phyloP scores from a whole-genome alignment of 2,888 invertebrate genomes.

The Napeogenes inachia region DNA sequence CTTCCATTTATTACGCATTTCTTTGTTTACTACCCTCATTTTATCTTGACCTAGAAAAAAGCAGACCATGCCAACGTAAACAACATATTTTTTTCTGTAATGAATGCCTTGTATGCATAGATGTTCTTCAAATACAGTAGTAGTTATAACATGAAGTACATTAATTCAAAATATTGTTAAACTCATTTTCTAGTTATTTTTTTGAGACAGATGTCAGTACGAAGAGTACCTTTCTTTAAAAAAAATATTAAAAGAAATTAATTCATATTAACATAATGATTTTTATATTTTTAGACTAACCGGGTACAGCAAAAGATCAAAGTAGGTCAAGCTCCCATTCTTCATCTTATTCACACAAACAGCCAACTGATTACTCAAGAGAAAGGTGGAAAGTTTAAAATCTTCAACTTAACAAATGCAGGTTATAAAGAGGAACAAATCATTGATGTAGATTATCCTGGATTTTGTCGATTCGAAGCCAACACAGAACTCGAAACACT shows the following conservation, averaged over 20 bases:
- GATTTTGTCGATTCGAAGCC: conserved; percentile 83
- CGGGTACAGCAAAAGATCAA: conserved; percentile 81
- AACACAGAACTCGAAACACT: conserved; percentile 79
- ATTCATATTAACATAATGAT: background rate
- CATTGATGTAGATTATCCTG: conserved; percentile 80
- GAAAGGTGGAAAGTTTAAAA: conserved; percentile 83
- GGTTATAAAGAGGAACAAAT: conserved; percentile 78
- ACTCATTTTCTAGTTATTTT: too few relatives aligned
- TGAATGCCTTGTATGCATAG: conserved; percentile 1
- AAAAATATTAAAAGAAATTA: background rate
- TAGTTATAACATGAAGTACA: too few relatives aligned
- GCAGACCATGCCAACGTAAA: conserved; percentile 22
- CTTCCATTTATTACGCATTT: conserved; percentile 40
- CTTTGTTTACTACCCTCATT: conserved; percentile 67
- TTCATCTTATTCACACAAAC: conserved; percentile 78
- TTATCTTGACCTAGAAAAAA: conserved; percentile 59
- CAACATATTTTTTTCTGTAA: conserved; percentile 18
- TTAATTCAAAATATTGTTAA: too few relatives aligned
- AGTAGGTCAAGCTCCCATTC: conserved; percentile 80
- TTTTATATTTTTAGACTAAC: conserved; percentile 79
- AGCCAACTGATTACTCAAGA: conserved; percentile 84
- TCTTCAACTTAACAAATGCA: conserved; percentile 79
- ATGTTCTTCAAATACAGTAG: background rate
- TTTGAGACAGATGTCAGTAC: too few relatives aligned
- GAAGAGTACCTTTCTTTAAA: too few relatives aligned